A percentile compares a stretch with the other conserved stretches of the same genome.
Evolutionary conservation across 2,888 invertebrate species (phyloP).

Genomic region (Apocheima hispidaria): DNA sequence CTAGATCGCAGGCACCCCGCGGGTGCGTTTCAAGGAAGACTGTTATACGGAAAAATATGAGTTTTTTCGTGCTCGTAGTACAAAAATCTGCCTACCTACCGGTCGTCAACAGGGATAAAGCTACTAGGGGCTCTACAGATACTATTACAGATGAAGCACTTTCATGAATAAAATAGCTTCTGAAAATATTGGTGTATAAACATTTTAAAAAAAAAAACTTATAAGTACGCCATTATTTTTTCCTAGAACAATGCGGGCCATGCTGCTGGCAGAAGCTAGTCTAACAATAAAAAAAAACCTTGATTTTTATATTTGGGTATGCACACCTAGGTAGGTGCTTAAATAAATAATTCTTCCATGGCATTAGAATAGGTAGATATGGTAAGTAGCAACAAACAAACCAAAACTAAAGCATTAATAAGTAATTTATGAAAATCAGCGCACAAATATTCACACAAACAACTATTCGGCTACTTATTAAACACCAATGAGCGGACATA

Average conservation of each 20-base stretch:
- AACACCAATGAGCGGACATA: conserved; percentile 54
- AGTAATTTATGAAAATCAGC: conserved; percentile 38
- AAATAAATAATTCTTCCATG: background rate
- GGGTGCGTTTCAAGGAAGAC: no score
- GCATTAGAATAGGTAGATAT: background rate
- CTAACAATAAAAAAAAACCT: background rate
- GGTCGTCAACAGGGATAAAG: no score
- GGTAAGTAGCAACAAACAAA: conserved; percentile 7
- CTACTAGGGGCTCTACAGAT: no score
- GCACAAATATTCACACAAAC: conserved; percentile 36
- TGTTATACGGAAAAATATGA: no score
- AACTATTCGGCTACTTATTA: conserved; percentile 48
- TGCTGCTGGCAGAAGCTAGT: background rate
- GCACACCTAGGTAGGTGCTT: background rate
- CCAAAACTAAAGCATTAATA: conserved; percentile 41
- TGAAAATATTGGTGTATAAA: no score
- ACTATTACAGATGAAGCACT: no score
- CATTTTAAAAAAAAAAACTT: background rate
- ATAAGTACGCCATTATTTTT: no score
- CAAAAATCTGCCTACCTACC: no score
- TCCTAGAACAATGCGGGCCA: no score
- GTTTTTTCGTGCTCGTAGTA: no score
- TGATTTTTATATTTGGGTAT: background rate
- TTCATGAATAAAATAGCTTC: no score
- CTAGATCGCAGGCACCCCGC: no score